These are phyloP conservation scores for Corythoichthys intestinalis DNA, from an alignment of 2,113 vertebrate genomes.

Conservation along the genomic window DNA sequence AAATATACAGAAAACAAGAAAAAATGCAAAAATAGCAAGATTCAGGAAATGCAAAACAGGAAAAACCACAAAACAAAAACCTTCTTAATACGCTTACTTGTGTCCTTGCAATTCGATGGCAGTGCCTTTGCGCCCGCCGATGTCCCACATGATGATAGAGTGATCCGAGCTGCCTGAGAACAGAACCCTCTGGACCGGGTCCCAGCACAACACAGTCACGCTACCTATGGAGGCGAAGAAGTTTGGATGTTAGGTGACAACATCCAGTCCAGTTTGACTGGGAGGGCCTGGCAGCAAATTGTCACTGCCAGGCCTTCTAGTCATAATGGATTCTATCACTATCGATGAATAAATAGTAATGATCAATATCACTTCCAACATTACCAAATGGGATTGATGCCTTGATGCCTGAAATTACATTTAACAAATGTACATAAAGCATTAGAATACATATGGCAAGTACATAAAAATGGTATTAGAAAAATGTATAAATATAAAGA, in stretches of 20 bases:
- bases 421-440: too few species aligned
- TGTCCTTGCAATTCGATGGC: slow-evolving; percentile 98
- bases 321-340: too few species aligned
- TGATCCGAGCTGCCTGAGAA: slow-evolving; percentile 97
- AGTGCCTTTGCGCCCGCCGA: slow-evolving; percentile 94
- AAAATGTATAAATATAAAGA: too few species aligned
- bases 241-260: not conserved
- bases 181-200: slow-evolving; percentile 85
- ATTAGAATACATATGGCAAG: too few species aligned
- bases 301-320: too few species aligned
- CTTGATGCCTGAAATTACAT: too few species aligned
- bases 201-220: slow-evolving; percentile 94
- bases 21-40: not conserved
- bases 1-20: not conserved
- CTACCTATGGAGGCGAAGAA: slow-evolving; percentile 72
- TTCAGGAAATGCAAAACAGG: not conserved
- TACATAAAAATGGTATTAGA: too few species aligned
- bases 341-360: too few species aligned
- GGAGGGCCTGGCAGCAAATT: too few species aligned
- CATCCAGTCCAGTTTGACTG: too few species aligned
- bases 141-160: slow-evolving; percentile 99
- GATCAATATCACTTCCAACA: too few species aligned
- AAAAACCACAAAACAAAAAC: not conserved
- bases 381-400: too few species aligned
- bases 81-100: slow-evolving; percentile 75